A percentile compares a stretch with the other conserved stretches of the same genome.
Conservation (phyloP, 2,888 invertebrate species). For the Apotomis turbidana region DNA sequence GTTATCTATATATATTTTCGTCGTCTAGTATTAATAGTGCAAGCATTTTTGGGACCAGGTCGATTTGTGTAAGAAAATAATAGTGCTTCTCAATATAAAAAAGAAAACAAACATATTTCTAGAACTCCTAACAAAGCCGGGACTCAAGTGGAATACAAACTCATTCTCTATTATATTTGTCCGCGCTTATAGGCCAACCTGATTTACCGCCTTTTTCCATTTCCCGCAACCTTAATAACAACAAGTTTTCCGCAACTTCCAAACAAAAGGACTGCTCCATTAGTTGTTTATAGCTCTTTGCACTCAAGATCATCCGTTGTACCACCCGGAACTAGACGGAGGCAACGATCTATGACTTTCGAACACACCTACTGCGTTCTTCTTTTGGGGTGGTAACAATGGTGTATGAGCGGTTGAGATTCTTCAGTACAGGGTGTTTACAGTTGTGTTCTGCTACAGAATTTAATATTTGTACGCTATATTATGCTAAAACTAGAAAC, state of each 20-base stretch:
- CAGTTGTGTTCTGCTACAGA: background rate
- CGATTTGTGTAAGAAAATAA: too few species aligned
- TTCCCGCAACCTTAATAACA: slow-evolving; percentile 23
- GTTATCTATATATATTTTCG: too few species aligned
- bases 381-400: slow-evolving; percentile 11
- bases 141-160: background rate
- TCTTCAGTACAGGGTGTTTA: slow-evolving; percentile 1
- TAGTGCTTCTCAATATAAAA: too few species aligned
- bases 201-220: slow-evolving; percentile 23
- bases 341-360: background rate
- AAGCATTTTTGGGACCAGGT: too few species aligned
- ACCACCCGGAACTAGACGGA: background rate
- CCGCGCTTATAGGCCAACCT: slow-evolving; percentile 11
- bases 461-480: too few species aligned
- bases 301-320: slow-evolving; percentile 38
- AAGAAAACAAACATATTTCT: too few species aligned
- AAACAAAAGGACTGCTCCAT: slow-evolving; percentile 41
- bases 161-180: slow-evolving; percentile 2
- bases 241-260: slow-evolving; percentile 31
- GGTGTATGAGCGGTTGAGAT: slow-evolving; percentile 13
- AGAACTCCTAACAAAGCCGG: too few species aligned
- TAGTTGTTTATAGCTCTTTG: slow-evolving; percentile 41
- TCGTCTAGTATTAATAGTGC: too few species aligned
- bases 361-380: background rate
- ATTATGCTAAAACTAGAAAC: too few species aligned